These are phyloP conservation scores for Bungarus multicinctus DNA, from an alignment of 2,113 vertebrate genomes.

Conservation along the genomic window DNA sequence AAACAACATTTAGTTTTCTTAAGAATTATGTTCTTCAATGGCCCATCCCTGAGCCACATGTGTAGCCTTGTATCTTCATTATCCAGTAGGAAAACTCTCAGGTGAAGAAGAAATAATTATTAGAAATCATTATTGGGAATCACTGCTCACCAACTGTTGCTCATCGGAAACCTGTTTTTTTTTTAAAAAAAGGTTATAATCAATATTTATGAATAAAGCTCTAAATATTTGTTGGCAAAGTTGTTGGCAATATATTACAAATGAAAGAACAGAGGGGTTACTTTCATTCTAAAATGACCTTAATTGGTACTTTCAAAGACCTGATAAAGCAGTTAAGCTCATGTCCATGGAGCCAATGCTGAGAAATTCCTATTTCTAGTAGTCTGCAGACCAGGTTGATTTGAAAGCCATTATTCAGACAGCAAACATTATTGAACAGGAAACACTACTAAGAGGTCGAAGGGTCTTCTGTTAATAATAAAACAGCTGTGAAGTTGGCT, in stretches of 20 bases:
- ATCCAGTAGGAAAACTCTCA: neutral
- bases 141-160: conserved; percentile 57
- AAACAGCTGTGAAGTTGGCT: neutral
- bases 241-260: rapidly evolving
- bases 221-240: conserved; percentile 1
- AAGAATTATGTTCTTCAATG: neutral
- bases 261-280: neutral
- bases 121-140: conserved; percentile 54
- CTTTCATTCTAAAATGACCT: neutral
- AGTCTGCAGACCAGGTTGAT: neutral
- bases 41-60: neutral
- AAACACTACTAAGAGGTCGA: neutral
- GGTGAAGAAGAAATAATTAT: neutral
- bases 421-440: neutral
- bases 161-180: conserved; percentile 62
- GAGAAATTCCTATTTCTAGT: too few relatives aligned
- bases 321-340: neutral
- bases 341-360: neutral
- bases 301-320: neutral
- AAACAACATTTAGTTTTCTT: neutral
- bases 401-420: neutral
- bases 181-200: conserved; percentile 6
- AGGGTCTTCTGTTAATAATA: neutral
- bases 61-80: neutral
- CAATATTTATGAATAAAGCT: neutral